phyloP scores from a whole-genome alignment of 2,113 vertebrate species.

The Python bivittatus region DNA sequence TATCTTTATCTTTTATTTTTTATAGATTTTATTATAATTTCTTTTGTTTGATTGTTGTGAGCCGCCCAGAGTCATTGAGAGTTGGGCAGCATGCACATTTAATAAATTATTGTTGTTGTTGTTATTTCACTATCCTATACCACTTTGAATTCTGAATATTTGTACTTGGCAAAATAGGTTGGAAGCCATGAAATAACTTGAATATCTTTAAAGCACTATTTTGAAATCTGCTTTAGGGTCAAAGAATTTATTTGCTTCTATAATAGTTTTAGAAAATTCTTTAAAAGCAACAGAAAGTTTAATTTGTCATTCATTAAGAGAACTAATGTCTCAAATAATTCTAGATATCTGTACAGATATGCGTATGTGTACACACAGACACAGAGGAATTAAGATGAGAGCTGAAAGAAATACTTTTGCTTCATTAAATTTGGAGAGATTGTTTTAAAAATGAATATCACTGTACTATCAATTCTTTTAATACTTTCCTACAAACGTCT shows the following conservation, averaged over 20 bases:
- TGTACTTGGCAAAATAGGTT: not conserved
- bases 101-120: too few species aligned
- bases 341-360: not conserved
- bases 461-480: conserved; percentile 6
- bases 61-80: too few species aligned
- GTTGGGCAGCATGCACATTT: too few species aligned
- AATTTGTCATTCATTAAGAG: conserved; percentile 1
- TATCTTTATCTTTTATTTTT: too few species aligned
- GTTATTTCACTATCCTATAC: not conserved
- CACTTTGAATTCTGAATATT: not conserved
- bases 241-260: not conserved
- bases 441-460: conserved; percentile 15
- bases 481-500: not conserved
- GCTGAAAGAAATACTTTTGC: not conserved
- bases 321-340: not conserved
- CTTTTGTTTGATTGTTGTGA: too few species aligned
- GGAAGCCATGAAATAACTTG: not conserved
- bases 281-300: not conserved
- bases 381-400: not conserved
- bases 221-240: not conserved
- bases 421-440: conserved; percentile 9
- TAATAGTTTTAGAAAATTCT: not conserved
- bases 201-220: not conserved
- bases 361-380: not conserved
- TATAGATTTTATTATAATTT: too few species aligned